These are phyloP conservation scores for Lepilemur septentrionalis DNA, from an alignment of 2,797 vertebrate genomes.

Conservation along the genomic window DNA sequence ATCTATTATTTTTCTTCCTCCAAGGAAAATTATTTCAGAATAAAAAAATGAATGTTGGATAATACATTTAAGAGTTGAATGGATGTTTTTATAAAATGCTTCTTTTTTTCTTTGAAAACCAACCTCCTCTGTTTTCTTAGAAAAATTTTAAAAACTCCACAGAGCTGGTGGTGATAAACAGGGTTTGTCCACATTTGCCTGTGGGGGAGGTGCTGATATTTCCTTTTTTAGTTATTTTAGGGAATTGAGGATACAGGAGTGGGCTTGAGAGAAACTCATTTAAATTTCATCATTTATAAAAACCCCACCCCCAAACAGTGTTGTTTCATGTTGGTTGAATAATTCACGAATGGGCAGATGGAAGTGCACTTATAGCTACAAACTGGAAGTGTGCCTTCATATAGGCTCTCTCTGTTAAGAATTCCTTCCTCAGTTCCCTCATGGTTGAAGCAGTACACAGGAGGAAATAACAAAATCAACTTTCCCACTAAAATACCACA, in stretches of 20 bases:
- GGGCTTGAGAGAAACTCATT: slow-evolving; percentile 18
- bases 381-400: not conserved
- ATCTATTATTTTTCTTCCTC: not conserved
- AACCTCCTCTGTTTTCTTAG: slow-evolving; percentile 53
- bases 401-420: not conserved
- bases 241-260: slow-evolving; percentile 25
- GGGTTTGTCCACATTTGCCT: slow-evolving; percentile 36
- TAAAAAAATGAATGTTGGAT: not conserved
- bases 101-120: slow-evolving; percentile 54
- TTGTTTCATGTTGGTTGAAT: slow-evolving; percentile 50
- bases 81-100: not conserved
- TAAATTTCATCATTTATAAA: slow-evolving; percentile 55
- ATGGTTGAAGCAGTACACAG: not conserved
- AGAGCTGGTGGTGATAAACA: slow-evolving; percentile 31
- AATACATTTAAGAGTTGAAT: not conserved
- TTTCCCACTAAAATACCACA: not conserved
- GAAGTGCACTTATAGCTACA: slow-evolving; percentile 49
- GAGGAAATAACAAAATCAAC: not conserved
- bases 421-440: not conserved
- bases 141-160: not conserved
- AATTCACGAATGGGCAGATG: slow-evolving; percentile 70
- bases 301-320: not conserved
- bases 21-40: slow-evolving; percentile 21
- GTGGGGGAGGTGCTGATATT: slow-evolving; percentile 53
- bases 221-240: slow-evolving; percentile 54